Percentiles rank a stretch among this genome's conserved stretches.
Conservation (phyloP, 1,140 invertebrate species). For the fruit fly (Drosophila melanogaster) region DNA sequence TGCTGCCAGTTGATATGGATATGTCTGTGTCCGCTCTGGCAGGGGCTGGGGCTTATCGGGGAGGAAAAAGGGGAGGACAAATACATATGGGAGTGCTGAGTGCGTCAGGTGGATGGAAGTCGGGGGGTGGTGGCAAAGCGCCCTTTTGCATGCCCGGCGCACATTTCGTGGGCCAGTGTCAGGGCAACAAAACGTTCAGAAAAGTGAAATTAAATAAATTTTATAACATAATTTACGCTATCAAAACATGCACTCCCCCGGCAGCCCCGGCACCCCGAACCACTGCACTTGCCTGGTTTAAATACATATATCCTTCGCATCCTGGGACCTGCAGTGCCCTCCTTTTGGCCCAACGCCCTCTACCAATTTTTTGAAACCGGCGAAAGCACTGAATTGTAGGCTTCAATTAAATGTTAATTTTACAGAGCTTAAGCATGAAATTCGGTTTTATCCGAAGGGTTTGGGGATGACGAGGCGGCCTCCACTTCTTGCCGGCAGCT, state of each 20-base stretch:
- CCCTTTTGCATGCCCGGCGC: constrained; percentile 50
- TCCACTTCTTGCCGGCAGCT: constrained; percentile 25
- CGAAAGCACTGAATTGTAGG: constrained; percentile 72
- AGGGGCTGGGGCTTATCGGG: neutral
- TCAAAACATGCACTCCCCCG: constrained; percentile 72
- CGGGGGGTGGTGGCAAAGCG: constrained; percentile 1
- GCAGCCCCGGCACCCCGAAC: neutral
- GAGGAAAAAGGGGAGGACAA: constrained; percentile 4
- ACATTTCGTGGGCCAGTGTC: constrained; percentile 52
- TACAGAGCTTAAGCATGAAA: constrained; percentile 83
- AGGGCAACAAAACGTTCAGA: constrained; percentile 75
- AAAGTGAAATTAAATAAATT: constrained; percentile 83
- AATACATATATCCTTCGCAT: constrained; percentile 7
- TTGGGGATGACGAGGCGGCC: constrained; percentile 2
- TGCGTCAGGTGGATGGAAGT: constrained; percentile 32
- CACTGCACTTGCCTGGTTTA: constrained; percentile 30
- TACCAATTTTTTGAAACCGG: constrained; percentile 35
- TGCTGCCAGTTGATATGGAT: constrained; percentile 56
- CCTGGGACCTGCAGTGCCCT: constrained; percentile 37
- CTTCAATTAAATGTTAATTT: constrained; percentile 84
- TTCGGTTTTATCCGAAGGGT: constrained; percentile 47
- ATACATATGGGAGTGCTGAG: constrained; percentile 35
- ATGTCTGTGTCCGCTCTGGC: constrained; percentile 17
- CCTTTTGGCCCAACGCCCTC: neutral
- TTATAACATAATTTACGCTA: constrained; percentile 83